Evolutionary conservation across 2,888 invertebrate genomes (phyloP).

Genomic region (Amiota communis): DNA sequence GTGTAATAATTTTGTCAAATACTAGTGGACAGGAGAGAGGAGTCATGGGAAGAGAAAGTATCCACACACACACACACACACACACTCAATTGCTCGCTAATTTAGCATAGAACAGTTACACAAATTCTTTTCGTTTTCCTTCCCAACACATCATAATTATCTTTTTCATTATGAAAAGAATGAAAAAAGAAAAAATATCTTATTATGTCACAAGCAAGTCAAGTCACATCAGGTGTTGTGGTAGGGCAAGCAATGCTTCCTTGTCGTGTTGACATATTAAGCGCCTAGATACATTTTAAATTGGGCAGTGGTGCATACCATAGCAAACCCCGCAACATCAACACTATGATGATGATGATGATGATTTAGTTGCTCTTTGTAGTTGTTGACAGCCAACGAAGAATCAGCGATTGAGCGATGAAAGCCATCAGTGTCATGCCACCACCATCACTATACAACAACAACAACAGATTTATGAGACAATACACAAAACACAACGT

Average conservation of each 20-base stretch:
- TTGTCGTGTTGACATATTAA: neutral
- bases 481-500: no score
- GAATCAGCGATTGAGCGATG: slow-evolving; percentile 35
- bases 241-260: neutral
- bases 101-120: slow-evolving; percentile 63
- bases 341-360: neutral
- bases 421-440: slow-evolving; percentile 34
- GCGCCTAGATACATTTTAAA: slow-evolving; percentile 36
- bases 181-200: slow-evolving; percentile 32
- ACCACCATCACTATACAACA: slow-evolving; percentile 5
- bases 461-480: slow-evolving; percentile 42
- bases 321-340: no score
- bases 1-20: no score
- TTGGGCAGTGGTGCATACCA: slow-evolving; percentile 24
- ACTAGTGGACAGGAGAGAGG: no score
- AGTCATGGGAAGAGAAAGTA: no score
- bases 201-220: neutral
- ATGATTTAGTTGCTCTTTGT: slow-evolving; percentile 13
- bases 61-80: slow-evolving; percentile 1
- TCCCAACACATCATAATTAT: slow-evolving; percentile 54
- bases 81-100: slow-evolving; percentile 66
- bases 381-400: slow-evolving; percentile 24
- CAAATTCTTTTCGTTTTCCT: slow-evolving; percentile 51
- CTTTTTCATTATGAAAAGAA: slow-evolving; percentile 58
- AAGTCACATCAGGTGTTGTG: neutral